phyloP scores from a whole-genome alignment of 2,797 vertebrate species.

The Tragopan temminckii region DNA sequence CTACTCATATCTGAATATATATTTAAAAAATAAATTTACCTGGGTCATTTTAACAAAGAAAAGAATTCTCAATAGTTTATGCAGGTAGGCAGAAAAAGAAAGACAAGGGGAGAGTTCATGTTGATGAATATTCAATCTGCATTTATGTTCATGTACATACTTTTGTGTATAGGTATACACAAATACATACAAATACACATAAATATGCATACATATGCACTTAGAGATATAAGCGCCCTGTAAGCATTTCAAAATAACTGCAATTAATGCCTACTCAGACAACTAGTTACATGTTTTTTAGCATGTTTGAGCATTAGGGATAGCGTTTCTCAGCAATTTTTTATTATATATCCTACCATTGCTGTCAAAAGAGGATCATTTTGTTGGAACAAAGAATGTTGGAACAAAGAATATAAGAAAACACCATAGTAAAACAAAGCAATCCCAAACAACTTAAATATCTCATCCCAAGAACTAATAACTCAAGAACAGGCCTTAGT shows the following conservation, averaged over 20 bases:
- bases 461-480: accelerated
- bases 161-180: not conserved
- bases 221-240: not conserved
- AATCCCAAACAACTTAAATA: accelerated
- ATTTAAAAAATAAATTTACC: not conserved
- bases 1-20: not conserved
- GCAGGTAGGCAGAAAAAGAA: not conserved
- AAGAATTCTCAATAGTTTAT: not conserved
- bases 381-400: not conserved
- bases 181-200: not conserved
- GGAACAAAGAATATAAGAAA: not conserved
- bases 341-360: accelerated
- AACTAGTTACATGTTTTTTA: accelerated
- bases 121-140: not conserved
- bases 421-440: not conserved
- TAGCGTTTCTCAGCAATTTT: not conserved
- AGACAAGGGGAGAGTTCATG: not conserved
- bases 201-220: not conserved
- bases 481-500: not conserved
- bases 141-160: not conserved
- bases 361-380: not conserved
- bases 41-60: not conserved
- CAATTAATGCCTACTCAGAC: not conserved
- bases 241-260: not conserved
- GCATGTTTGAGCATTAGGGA: not conserved